Conservation (phyloP, 2,113 vertebrate species). For the Cebus imitator region DNA sequence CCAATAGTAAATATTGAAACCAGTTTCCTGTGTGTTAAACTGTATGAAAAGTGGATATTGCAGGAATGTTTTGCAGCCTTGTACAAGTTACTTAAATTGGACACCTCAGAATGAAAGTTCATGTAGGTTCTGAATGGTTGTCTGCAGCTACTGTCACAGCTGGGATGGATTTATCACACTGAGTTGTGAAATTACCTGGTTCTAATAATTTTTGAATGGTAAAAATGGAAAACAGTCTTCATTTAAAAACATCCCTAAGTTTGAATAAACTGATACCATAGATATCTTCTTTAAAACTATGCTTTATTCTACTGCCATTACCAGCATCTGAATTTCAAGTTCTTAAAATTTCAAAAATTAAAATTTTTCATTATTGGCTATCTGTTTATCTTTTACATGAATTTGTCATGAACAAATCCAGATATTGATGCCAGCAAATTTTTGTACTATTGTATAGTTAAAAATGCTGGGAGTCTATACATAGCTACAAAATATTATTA, state of each 20-base stretch:
- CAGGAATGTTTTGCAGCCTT: rapidly evolving
- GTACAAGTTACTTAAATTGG: rapidly evolving
- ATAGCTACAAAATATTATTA: neutral
- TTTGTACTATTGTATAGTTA: neutral
- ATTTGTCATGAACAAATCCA: neutral
- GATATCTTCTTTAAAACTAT: rapidly evolving
- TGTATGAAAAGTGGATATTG: rapidly evolving
- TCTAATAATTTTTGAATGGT: neutral
- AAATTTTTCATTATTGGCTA: rapidly evolving
- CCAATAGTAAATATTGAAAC: rapidly evolving
- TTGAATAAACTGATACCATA: neutral
- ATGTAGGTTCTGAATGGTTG: rapidly evolving
- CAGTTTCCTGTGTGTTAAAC: neutral
- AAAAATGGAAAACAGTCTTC: neutral
- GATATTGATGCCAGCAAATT: neutral
- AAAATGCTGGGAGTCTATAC: neutral
- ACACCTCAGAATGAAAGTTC: rapidly evolving
- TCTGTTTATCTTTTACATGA: neutral
- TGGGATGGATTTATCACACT: rapidly evolving
- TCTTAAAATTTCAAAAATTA: neutral
- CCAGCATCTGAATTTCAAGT: neutral
- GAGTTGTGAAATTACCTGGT: rapidly evolving
- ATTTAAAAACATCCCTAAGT: neutral
- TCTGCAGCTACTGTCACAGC: rapidly evolving
- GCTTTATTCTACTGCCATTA: rapidly evolving